phyloP scores from a whole-genome alignment of 2,797 vertebrate species.

The Gambusia yucatana region DNA sequence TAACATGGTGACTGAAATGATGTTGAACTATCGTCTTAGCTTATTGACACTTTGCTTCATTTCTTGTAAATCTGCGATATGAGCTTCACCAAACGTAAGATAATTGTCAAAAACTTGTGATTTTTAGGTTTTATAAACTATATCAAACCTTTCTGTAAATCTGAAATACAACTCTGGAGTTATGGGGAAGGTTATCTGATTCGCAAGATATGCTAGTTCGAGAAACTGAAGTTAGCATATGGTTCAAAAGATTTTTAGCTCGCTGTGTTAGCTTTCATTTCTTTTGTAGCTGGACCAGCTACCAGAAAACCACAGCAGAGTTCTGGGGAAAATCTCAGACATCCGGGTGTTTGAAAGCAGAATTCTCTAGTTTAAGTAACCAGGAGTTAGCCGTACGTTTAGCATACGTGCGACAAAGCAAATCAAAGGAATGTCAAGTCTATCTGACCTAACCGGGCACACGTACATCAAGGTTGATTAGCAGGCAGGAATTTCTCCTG shows the following conservation, averaged over 20 bases:
- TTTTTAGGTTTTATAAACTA: not conserved
- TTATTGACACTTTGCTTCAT: not conserved
- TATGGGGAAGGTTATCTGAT: not conserved
- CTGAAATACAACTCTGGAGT: not conserved
- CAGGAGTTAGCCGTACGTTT: not conserved
- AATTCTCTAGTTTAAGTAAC: not conserved
- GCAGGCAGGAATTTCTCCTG: slow-evolving; percentile 50
- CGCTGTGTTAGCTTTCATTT: not conserved
- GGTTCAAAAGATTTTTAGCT: not conserved
- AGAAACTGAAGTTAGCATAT: not conserved
- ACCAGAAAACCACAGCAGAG: too few relatives aligned
- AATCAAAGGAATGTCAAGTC: not conserved
- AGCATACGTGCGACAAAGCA: not conserved
- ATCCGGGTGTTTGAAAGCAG: not conserved
- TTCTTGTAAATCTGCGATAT: not conserved
- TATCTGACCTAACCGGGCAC: slow-evolving; percentile 27
- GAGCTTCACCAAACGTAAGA: not conserved
- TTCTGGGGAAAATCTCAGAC: not conserved
- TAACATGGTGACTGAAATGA: not conserved
- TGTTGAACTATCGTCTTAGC: not conserved
- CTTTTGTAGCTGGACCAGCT: not conserved
- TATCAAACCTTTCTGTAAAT: not conserved
- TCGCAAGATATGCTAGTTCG: not conserved
- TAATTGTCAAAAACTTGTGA: not conserved
- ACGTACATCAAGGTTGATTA: slow-evolving; percentile 48